Percentiles rank a stretch among this genome's conserved stretches.
These are phyloP conservation scores for Parauchenoglanis ngamensis DNA, from an alignment of 2,797 vertebrate genomes.

Conservation along the genomic window DNA sequence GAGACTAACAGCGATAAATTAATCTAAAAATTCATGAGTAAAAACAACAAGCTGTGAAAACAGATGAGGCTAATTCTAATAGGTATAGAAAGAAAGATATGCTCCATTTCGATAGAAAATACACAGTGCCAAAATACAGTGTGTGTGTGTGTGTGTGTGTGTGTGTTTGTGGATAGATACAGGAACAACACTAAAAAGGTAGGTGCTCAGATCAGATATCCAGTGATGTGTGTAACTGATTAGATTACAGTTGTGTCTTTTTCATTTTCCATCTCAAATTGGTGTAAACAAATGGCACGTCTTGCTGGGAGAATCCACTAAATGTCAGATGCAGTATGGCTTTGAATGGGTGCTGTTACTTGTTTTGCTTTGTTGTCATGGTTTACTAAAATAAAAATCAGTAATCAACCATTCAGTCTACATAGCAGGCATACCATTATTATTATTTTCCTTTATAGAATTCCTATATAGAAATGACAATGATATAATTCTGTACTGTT, in stretches of 20 bases:
- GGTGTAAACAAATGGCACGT: constrained; percentile 48
- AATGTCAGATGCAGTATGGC: constrained; percentile 62
- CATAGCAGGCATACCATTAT: background rate
- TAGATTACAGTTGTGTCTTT: constrained; percentile 58
- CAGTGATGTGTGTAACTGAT: constrained; percentile 58
- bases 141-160: background rate
- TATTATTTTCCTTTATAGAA: background rate
- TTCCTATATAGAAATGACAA: too few relatives aligned
- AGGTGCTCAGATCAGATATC: constrained; percentile 59
- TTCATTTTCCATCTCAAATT: constrained; percentile 46
- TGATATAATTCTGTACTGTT: background rate
- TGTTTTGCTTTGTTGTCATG: constrained; percentile 19
- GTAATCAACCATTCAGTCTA: background rate
- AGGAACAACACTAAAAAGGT: constrained; percentile 48
- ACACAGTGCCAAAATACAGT: background rate
- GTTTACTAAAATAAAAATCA: constrained; percentile 2
- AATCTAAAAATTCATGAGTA: background rate
- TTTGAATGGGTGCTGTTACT: background rate
- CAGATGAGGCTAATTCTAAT: background rate
- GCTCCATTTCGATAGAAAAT: background rate
- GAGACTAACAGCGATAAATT: background rate
- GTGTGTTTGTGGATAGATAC: background rate
- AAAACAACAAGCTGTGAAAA: background rate
- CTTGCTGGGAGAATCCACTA: constrained; percentile 59
- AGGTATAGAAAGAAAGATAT: background rate